Conservation (phyloP, 2,888 invertebrate genomes). For the Drosophila nigritarsus region DNA sequence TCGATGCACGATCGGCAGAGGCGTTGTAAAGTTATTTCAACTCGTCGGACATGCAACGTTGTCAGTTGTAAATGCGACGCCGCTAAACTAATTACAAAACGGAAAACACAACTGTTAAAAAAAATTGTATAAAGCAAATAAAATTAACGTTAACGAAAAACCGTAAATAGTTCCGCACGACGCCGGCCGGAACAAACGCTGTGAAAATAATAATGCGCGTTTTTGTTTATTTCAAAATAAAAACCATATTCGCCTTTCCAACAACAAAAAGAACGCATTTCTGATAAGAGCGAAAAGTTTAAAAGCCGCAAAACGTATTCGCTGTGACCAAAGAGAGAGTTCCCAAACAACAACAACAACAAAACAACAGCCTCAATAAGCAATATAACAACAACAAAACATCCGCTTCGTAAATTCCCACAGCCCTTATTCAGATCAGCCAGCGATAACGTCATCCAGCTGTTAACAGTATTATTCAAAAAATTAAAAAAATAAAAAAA, state of each 20-base stretch:
- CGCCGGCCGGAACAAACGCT: conserved; percentile 42
- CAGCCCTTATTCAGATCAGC: conserved; percentile 31
- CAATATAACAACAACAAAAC: conserved; percentile 26
- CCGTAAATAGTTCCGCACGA: conserved; percentile 42
- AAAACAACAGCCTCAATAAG: conserved; percentile 25
- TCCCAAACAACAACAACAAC: conserved; percentile 33
- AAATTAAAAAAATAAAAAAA: background rate
- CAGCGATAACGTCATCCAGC: conserved; percentile 66
- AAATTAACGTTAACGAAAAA: conserved; percentile 22
- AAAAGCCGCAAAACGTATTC: conserved; percentile 17
- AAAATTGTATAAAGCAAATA: background rate
- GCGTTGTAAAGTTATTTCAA: conserved; percentile 46
- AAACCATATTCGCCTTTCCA: conserved; percentile 80
- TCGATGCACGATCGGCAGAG: conserved; percentile 48
- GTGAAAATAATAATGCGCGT: conserved; percentile 65
- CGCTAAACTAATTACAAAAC: conserved; percentile 46
- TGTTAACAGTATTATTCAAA: conserved; percentile 56
- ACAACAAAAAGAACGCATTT: conserved; percentile 82
- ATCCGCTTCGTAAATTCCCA: conserved; percentile 26
- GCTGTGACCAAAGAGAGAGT: conserved; percentile 30
- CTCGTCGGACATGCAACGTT: conserved; percentile 58
- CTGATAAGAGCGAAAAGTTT: conserved; percentile 48
- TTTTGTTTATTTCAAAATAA: conserved; percentile 79
- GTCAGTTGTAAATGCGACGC: conserved; percentile 60
- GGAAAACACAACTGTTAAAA: conserved; percentile 9